Evolutionary conservation across 2,113 vertebrate species (phyloP), one percentile per base, ranked within the genome.

Genomic region (Ranitomeya imitator): DNA sequence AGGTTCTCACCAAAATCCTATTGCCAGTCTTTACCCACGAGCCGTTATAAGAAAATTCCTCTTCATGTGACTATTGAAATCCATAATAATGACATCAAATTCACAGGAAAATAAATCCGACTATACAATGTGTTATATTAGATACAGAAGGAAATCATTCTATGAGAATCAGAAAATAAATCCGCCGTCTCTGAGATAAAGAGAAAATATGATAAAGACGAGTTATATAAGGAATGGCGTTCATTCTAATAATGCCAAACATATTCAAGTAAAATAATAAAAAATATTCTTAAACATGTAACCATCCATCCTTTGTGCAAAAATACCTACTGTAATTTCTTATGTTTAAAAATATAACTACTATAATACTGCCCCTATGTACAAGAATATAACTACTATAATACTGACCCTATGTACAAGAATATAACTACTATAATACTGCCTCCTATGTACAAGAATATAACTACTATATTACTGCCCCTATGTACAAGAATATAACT

Each of bases 1-100:
- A 82, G 14, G 15, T 60, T 82, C 55, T 63, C 26, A 23, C 57
- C 13, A 57, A 82, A 80, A 60, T 82, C 21, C 79, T 82, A 59
- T 45, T 31, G 31, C 10, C 23, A 37, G 61, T 63, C 59, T 37
- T 45, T 63, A 19, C 23, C 57, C 31, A 21, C 7, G 7, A 4
- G 57, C 26, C 57, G 51, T 26, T 61, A 23, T 37, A 26, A 81
- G 55, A 60, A 15, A 14, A 31, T 31, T 37, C 79, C 15, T 15
- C 79, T 45, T 82, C 16, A 63, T 37, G 26, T 63, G 11, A 60
- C 79, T 31, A 60, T 16, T 26, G 23, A 80, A n/a, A 31, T 26
- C n/a, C 16, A 60, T 19, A 15, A 60, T 59, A 80, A 80, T 6
- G 57, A 45, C 59, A 63, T 63, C 15, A 11, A 21, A 82, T 82